Conservation (phyloP, 2,113 vertebrate species). For the Vulpes ferrilata region DNA sequence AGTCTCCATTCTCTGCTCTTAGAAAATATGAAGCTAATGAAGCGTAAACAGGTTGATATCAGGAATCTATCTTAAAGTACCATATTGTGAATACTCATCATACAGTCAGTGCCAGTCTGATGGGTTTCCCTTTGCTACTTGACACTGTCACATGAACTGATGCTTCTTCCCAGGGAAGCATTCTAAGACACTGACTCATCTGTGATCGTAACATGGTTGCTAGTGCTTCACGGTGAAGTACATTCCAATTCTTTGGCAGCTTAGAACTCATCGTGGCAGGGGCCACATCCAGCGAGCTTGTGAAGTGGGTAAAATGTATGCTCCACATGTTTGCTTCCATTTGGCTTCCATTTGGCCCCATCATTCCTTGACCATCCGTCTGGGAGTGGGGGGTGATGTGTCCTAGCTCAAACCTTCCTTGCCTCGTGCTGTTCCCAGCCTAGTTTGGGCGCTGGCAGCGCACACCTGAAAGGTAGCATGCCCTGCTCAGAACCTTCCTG, state of each 20-base stretch:
- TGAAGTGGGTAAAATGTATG: not conserved
- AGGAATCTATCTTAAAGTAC: not conserved
- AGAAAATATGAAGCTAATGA: constrained; percentile 18
- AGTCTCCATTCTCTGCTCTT: not conserved
- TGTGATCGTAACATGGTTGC: not conserved
- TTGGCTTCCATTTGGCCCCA: not conserved
- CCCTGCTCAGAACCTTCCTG: not conserved
- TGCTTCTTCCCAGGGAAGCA: not conserved
- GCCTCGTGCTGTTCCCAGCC: not conserved
- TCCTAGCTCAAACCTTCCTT: no score
- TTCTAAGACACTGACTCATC: not conserved
- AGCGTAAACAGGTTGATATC: not conserved
- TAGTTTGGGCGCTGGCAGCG: not conserved
- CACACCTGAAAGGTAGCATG: no score
- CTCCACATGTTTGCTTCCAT: not conserved
- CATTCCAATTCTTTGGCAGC: not conserved
- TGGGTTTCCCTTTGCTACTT: not conserved
- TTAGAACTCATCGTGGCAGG: not conserved
- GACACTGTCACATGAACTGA: not conserved
- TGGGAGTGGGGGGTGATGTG: accelerated
- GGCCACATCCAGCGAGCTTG: not conserved
- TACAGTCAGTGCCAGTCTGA: not conserved
- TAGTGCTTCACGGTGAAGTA: not conserved
- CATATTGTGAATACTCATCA: not conserved
- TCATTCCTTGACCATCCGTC: not conserved